These are phyloP conservation scores for Ornithorhynchus anatinus DNA, from an alignment of 2,113 vertebrate species.

Conservation along the genomic window DNA sequence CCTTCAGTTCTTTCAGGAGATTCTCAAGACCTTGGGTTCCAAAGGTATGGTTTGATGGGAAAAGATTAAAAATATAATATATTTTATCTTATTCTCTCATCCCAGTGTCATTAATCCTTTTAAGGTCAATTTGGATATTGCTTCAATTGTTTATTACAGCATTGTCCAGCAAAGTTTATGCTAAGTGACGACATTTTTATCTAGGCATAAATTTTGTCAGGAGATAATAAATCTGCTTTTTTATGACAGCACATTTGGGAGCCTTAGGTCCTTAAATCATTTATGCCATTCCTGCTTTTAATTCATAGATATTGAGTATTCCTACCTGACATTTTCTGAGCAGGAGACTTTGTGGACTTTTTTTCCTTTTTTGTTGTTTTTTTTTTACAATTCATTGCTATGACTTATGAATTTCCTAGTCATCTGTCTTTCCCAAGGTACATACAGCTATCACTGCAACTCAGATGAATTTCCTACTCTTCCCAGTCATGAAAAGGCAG, in stretches of 20 bases:
- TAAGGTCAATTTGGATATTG: neutral
- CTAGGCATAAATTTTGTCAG: neutral
- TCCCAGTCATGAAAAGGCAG: slow-evolving; percentile 14
- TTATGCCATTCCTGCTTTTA: slow-evolving; percentile 40
- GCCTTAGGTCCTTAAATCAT: slow-evolving; percentile 46
- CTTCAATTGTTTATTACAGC: neutral
- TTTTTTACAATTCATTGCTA: slow-evolving; percentile 41
- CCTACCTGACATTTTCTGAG: slow-evolving; percentile 42
- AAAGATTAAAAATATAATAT: neutral
- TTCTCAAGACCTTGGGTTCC: neutral
- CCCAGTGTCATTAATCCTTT: neutral
- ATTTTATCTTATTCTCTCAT: neutral
- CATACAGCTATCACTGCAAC: slow-evolving; percentile 38
- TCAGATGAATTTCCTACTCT: neutral
- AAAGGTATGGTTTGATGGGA: neutral
- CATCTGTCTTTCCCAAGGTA: slow-evolving; percentile 55
- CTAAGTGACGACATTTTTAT: neutral
- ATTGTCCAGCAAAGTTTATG: neutral
- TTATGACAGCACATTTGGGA: slow-evolving; percentile 17
- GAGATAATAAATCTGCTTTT: slow-evolving; percentile 3
- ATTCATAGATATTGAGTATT: slow-evolving; percentile 47
- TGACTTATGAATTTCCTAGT: slow-evolving; percentile 63
- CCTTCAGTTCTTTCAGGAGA: too few relatives aligned
- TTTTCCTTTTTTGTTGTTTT: too few relatives aligned
- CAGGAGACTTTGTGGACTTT: slow-evolving; percentile 32